These are phyloP conservation scores for Lepus townsendii DNA, from an alignment of 2,797 vertebrate genomes.

Conservation along the genomic window DNA sequence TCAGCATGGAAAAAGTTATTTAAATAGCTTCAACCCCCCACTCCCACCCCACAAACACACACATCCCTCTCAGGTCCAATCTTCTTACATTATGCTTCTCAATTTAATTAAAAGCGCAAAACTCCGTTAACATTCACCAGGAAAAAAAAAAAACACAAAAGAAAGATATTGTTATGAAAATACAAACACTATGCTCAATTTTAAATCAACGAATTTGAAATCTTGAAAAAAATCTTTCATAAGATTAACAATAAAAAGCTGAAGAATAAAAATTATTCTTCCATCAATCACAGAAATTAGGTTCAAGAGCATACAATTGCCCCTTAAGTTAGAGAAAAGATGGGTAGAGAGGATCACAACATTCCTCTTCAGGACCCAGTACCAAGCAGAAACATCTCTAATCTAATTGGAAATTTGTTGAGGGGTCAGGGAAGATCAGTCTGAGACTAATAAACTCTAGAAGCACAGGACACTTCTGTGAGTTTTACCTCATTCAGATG, in stretches of 20 bases:
- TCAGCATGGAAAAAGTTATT: neutral
- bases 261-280: neutral
- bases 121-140: neutral
- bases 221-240: neutral
- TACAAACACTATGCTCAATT: neutral
- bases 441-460: neutral
- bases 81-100: neutral
- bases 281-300: neutral
- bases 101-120: neutral
- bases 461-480: neutral
- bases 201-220: neutral
- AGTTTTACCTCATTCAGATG: neutral
- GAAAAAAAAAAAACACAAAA: neutral
- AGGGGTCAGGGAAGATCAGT: neutral
- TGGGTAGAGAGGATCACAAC: neutral
- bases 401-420: neutral
- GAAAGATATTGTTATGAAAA: neutral
- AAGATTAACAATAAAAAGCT: neutral
- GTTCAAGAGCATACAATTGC: neutral
- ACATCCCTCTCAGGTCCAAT: neutral
- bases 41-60: too few relatives aligned
- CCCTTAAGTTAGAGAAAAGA: neutral
- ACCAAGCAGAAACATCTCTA: neutral
- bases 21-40: neutral
- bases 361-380: neutral